phyloP scores from a whole-genome alignment of 1,140 invertebrate species.

The Drosophila seguyi region DNA sequence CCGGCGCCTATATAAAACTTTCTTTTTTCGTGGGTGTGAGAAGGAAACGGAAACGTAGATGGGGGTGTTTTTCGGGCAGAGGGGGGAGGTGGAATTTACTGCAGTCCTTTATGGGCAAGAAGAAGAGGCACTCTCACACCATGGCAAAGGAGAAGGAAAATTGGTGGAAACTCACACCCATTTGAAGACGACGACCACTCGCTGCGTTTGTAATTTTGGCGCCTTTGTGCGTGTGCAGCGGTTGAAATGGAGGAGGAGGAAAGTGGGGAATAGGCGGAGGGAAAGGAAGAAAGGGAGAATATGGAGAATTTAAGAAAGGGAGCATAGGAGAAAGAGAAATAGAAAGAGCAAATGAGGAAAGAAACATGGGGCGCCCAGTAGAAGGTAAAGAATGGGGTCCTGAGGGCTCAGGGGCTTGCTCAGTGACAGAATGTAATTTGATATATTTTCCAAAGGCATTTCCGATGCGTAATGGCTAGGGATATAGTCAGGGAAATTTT shows the following conservation, averaged over 20 bases:
- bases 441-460: constrained; percentile 41
- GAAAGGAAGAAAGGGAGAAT: background rate
- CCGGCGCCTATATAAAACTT: constrained; percentile 56
- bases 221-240: constrained; percentile 80
- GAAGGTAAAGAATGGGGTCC: constrained; percentile 15
- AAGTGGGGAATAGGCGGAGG: background rate
- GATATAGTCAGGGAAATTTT: constrained; percentile 6
- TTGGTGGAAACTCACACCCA: constrained; percentile 22
- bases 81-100: constrained; percentile 44
- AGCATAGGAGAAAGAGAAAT: background rate
- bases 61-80: constrained; percentile 11
- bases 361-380: background rate
- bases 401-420: constrained; percentile 23
- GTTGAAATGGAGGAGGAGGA: constrained; percentile 3
- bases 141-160: background rate
- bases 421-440: constrained; percentile 48
- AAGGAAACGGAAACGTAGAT: background rate
- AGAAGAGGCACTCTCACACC: background rate
- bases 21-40: constrained; percentile 10
- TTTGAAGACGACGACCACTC: constrained; percentile 55
- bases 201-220: constrained; percentile 83
- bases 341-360: constrained; percentile 8
- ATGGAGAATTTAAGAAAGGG: background rate
- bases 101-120: constrained; percentile 72
- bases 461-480: constrained; percentile 21